A percentile compares a stretch with the other conserved stretches of the same genome.
phyloP scores from a whole-genome alignment of 2,797 vertebrate genomes.

The Steatocranus sp. region DNA sequence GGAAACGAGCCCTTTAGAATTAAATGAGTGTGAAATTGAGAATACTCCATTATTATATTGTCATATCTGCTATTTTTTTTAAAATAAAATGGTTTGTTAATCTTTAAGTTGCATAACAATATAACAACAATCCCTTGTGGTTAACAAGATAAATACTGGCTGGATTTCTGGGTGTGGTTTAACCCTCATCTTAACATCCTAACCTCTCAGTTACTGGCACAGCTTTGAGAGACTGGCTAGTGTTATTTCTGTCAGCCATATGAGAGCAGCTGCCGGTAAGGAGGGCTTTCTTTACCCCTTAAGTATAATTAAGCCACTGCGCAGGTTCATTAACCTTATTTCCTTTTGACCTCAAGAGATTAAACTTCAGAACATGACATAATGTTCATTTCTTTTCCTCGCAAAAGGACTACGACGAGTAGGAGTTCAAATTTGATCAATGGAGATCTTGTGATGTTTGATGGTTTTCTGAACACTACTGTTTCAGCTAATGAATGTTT shows the following conservation, averaged over 20 bases:
- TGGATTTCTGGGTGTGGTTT: neutral
- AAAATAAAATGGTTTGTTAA: neutral
- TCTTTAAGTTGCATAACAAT: slow-evolving; percentile 11
- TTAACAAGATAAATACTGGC: neutral
- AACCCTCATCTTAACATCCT: neutral
- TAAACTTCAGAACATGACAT: neutral
- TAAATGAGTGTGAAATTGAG: neutral
- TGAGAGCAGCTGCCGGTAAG: neutral
- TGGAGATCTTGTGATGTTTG: neutral
- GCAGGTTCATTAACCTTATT: slow-evolving; percentile 33
- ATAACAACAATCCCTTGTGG: neutral
- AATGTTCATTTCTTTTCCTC: neutral
- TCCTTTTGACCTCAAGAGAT: slow-evolving; percentile 7
- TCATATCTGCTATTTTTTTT: neutral
- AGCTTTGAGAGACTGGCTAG: neutral
- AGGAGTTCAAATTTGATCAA: neutral
- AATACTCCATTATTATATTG: neutral
- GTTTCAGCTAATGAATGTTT: slow-evolving; percentile 6
- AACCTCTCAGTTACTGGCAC: neutral
- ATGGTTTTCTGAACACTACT: neutral
- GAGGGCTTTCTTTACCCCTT: neutral
- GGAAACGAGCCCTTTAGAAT: neutral
- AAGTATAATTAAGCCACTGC: slow-evolving; percentile 29
- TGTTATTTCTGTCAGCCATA: neutral
- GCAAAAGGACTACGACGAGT: neutral